phyloP scores from a whole-genome alignment of 2,113 vertebrate species.

The Cottus gobio region DNA sequence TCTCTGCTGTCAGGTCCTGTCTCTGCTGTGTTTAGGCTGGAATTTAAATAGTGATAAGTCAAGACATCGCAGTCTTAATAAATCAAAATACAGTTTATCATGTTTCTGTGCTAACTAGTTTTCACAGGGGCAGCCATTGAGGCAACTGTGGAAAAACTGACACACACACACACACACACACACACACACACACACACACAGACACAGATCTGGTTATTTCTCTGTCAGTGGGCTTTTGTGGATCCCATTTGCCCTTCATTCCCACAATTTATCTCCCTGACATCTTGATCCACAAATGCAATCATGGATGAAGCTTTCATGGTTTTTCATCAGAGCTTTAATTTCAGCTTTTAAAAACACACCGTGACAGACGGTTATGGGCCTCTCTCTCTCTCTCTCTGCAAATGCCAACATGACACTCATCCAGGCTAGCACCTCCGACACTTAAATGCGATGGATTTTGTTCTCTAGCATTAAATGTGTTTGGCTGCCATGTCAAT shows the following conservation, averaged over 20 bases:
- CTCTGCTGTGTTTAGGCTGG: neutral
- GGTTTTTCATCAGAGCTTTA: conserved; percentile 13
- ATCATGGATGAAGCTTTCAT: conserved; percentile 29
- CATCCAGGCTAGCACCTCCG: neutral
- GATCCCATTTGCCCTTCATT: conserved; percentile 51
- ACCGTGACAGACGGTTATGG: conserved; percentile 25
- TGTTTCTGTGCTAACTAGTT: conserved; percentile 10
- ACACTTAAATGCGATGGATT: conserved; percentile 15
- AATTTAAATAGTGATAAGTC: neutral
- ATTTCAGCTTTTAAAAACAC: conserved; percentile 12
- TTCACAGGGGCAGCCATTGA: conserved; percentile 18
- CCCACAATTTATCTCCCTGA: conserved; percentile 53
- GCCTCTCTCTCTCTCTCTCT: neutral
- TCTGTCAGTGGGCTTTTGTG: conserved; percentile 30
- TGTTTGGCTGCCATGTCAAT: neutral
- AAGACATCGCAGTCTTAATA: neutral
- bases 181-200: conserved; percentile 9
- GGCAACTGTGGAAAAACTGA: conserved; percentile 12
- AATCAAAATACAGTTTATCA: conserved; percentile 4
- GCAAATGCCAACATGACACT: conserved; percentile 19
- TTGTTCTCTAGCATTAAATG: neutral
- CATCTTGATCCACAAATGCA: conserved; percentile 43
- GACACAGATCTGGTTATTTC: neutral
- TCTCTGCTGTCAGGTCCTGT: conserved; percentile 47
- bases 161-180: conserved; percentile 8